Conservation (phyloP, 1,140 invertebrate genomes). For the Portunus trituberculatus region DNA sequence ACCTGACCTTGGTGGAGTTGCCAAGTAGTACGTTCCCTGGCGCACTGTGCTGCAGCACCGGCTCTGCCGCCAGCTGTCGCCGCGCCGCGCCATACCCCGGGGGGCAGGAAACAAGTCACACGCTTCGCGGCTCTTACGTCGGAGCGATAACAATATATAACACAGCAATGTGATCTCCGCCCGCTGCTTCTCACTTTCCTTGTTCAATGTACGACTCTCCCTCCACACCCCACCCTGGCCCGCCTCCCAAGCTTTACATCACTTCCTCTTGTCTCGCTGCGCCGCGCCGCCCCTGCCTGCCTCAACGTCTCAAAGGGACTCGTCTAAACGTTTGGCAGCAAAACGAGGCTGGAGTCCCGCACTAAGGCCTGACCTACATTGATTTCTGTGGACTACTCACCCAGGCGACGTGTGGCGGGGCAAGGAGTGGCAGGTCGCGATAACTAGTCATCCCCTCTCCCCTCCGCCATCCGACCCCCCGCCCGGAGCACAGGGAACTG, state of each 20-base stretch:
- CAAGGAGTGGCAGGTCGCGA: not conserved
- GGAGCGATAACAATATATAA: too few species aligned
- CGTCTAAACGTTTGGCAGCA: not conserved
- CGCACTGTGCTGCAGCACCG: not conserved
- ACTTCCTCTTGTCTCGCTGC: too few species aligned
- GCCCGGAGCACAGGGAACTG: not conserved
- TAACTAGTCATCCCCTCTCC: not conserved
- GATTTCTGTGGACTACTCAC: not conserved
- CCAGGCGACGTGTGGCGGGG: not conserved
- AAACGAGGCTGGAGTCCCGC: not conserved
- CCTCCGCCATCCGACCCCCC: not conserved
- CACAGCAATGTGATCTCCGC: too few species aligned
- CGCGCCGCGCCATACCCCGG: not conserved
- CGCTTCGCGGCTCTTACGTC: too few species aligned
- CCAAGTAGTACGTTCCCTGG: not conserved
- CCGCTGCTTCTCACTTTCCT: too few species aligned
- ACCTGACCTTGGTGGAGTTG: constrained; percentile 5
- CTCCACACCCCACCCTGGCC: not conserved
- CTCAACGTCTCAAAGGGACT: not conserved
- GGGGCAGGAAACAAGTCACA: not conserved
- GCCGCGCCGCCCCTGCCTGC: not conserved
- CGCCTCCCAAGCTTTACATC: not conserved
- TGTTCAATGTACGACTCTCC: not conserved
- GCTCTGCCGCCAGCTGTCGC: not conserved
- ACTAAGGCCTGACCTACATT: not conserved